Evolutionary conservation across 2,113 vertebrate species (phyloP).

Genomic region (Microtus pennsylvanicus): DNA sequence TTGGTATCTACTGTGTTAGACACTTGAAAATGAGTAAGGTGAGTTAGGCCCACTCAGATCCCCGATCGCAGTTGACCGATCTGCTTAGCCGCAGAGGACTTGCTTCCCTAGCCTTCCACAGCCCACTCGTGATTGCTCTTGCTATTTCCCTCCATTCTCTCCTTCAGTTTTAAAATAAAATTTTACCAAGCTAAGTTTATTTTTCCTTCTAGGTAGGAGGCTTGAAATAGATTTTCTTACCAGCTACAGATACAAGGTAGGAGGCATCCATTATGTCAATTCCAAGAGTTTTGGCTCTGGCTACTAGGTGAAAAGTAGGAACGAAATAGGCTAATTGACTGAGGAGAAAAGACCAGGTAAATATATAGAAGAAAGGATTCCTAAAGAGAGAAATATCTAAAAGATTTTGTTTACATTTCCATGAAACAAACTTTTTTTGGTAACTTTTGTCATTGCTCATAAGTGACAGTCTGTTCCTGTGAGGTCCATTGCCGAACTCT

Average conservation of each 20-base stretch:
- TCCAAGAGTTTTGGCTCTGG: slow-evolving; percentile 92
- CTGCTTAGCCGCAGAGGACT: background rate
- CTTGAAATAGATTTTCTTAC: slow-evolving; percentile 85
- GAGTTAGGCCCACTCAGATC: background rate
- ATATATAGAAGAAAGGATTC: slow-evolving; percentile 94
- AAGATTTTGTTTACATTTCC: slow-evolving; percentile 72
- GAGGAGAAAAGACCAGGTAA: slow-evolving; percentile 95
- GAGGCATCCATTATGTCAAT: slow-evolving; percentile 94
- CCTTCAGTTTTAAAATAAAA: background rate
- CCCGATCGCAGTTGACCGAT: background rate
- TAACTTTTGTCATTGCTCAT: slow-evolving; percentile 65
- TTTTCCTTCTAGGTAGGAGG: slow-evolving; percentile 41
- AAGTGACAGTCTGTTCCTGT: background rate
- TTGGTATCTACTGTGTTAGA: background rate
- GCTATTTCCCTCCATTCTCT: background rate
- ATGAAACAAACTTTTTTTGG: background rate
- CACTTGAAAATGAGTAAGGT: background rate
- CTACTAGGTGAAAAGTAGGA: slow-evolving; percentile 94
- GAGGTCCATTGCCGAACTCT: background rate
- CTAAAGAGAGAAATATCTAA: slow-evolving; percentile 91
- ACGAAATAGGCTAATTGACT: slow-evolving; percentile 95
- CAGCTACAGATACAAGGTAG: slow-evolving; percentile 93
- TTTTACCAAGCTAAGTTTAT: slow-evolving; percentile 15
- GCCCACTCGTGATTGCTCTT: background rate
- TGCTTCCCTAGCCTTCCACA: background rate